These are phyloP conservation scores for Orussus abietinus DNA, from an alignment of 1,140 invertebrate species.

Conservation along the genomic window DNA sequence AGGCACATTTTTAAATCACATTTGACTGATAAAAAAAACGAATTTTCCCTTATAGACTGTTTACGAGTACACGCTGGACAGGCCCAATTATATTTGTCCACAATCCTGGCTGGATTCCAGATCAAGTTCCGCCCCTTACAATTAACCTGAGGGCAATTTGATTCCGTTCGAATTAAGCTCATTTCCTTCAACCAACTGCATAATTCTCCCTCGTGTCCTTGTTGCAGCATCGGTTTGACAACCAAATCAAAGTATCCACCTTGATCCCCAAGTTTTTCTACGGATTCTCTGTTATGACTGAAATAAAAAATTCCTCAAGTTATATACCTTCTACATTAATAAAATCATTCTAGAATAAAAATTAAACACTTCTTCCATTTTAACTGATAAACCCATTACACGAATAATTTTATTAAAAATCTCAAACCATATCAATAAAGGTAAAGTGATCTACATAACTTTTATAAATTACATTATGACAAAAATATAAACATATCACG, in stretches of 20 bases:
- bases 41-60: constrained; percentile 49
- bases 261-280: constrained; percentile 38
- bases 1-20: constrained; percentile 51
- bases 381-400: neutral
- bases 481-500: neutral
- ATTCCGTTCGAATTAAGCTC: constrained; percentile 43
- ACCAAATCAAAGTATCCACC: constrained; percentile 49
- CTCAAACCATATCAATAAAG: neutral
- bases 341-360: too few relatives aligned
- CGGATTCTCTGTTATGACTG: constrained; percentile 18
- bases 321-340: too few relatives aligned
- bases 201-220: constrained; percentile 53
- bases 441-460: too few relatives aligned
- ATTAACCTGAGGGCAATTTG: constrained; percentile 36
- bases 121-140: constrained; percentile 44
- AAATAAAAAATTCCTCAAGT: constrained; percentile 9
- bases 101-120: constrained; percentile 48
- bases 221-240: constrained; percentile 48
- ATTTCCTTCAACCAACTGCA: constrained; percentile 51
- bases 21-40: constrained; percentile 51
- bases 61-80: constrained; percentile 45
- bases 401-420: neutral
- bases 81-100: constrained; percentile 54
- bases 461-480: too few relatives aligned
- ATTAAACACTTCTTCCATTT: too few relatives aligned